Conservation (phyloP, 2,797 vertebrate genomes). For the Myotis findleyi region DNA sequence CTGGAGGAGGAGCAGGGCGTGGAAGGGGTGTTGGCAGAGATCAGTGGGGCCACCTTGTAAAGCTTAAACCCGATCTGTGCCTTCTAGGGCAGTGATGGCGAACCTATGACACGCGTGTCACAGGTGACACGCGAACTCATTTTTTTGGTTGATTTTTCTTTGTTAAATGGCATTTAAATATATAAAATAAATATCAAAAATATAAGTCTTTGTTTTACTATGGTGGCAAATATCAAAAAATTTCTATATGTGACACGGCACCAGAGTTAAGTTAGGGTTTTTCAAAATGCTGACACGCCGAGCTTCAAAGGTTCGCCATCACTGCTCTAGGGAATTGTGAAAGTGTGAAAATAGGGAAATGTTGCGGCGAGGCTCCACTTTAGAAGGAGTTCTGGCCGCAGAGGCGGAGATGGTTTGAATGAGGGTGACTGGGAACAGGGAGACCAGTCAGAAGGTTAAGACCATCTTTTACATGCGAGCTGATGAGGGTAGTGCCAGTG, state of each 20-base stretch:
- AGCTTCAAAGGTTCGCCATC: no score
- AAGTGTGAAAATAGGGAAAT: background rate
- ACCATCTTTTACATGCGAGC: accelerated
- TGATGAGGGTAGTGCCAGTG: background rate
- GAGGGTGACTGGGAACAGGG: background rate
- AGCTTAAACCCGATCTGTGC: background rate
- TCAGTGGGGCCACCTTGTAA: background rate
- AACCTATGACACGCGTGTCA: no score
- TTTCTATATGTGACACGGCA: no score
- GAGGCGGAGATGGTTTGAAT: background rate
- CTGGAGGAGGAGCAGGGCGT: background rate
- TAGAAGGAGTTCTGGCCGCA: background rate
- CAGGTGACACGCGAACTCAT: no score
- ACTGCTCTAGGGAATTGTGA: background rate
- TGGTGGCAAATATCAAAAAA: no score
- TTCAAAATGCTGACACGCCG: no score
- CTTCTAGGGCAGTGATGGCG: background rate
- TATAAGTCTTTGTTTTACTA: no score
- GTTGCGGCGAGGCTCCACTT: background rate
- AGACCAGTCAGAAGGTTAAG: background rate
- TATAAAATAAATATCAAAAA: no score
- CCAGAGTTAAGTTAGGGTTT: no score
- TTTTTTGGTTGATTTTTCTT: no score
- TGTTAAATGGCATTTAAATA: no score
- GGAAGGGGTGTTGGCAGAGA: background rate